Percentiles rank a stretch among this genome's conserved stretches.
phyloP scores from a whole-genome alignment of 2,797 vertebrate genomes.

The Epinephelus coioides region DNA sequence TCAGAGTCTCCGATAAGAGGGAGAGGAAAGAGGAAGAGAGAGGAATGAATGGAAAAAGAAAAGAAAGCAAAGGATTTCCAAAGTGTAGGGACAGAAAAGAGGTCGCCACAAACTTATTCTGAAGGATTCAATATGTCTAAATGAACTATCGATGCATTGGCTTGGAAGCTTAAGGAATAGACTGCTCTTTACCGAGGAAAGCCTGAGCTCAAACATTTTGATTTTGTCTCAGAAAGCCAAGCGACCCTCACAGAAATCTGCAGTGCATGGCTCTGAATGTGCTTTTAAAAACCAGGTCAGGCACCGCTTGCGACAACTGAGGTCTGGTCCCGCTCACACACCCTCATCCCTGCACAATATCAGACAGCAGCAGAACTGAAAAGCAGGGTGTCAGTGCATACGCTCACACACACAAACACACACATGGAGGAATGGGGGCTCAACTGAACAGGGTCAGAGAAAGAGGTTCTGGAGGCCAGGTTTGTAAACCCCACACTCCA shows the following conservation, averaged over 20 bases:
- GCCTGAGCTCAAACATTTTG: slow-evolving; percentile 64
- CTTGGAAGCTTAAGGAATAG: slow-evolving; percentile 62
- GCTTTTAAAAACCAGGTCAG: slow-evolving; percentile 72
- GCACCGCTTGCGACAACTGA: slow-evolving; percentile 62
- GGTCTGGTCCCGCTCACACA: slow-evolving; percentile 76
- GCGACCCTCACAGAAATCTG: slow-evolving; percentile 51
- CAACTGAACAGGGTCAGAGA: slow-evolving; percentile 72
- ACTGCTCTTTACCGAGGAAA: slow-evolving; percentile 55
- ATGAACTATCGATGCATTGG: slow-evolving; percentile 68
- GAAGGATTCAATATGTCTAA: slow-evolving; percentile 64
- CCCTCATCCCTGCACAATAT: slow-evolving; percentile 76
- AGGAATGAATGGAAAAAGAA: slow-evolving; percentile 21
- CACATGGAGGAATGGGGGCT: slow-evolving; percentile 38
- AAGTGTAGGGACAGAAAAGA: slow-evolving; percentile 47
- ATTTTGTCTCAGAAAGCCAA: slow-evolving; percentile 63
- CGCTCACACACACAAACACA: slow-evolving; percentile 39
- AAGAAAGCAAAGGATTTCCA: slow-evolving; percentile 47
- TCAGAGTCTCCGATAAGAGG: slow-evolving; percentile 60
- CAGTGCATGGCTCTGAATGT: slow-evolving; percentile 51
- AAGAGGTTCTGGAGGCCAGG: slow-evolving; percentile 70
- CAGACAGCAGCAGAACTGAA: slow-evolving; percentile 65
- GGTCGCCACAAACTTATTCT: slow-evolving; percentile 51
- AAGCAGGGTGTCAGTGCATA: slow-evolving; percentile 58
- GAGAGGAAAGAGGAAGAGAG: slow-evolving; percentile 17
- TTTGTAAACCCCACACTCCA: slow-evolving; percentile 77